Conservation (phyloP, 2,797 vertebrate species). For the Threskiornis aethiopicus region DNA sequence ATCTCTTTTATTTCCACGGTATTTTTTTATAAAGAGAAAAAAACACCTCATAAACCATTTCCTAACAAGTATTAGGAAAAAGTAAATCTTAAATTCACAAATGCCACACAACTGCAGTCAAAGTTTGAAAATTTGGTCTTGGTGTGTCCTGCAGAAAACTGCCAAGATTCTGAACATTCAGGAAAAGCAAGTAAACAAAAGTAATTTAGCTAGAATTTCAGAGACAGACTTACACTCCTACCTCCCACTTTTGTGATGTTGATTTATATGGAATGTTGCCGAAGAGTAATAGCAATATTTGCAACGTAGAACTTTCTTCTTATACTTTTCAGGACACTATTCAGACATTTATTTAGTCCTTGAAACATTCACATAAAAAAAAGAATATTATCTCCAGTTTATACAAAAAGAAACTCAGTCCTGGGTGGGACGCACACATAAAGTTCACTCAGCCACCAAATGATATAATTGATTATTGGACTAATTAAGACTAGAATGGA, state of each 20-base stretch:
- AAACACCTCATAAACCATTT: background rate
- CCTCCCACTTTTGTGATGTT: background rate
- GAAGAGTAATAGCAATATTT: background rate
- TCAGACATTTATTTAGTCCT: background rate
- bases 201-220: background rate
- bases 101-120: background rate
- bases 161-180: background rate
- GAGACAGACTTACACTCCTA: background rate
- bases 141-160: background rate
- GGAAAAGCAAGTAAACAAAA: background rate
- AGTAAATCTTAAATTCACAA: constrained; percentile 4
- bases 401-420: background rate
- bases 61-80: background rate
- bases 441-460: background rate
- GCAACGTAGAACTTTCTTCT: background rate
- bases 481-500: background rate
- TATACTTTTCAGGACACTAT: background rate
- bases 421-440: background rate
- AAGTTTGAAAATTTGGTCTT: background rate
- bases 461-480: background rate
- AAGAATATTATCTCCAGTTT: background rate
- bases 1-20: background rate
- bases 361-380: background rate
- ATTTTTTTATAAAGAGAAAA: background rate
- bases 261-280: background rate